Evolutionary conservation across 2,888 invertebrate species (phyloP).

Genomic region (Spisula solida): DNA sequence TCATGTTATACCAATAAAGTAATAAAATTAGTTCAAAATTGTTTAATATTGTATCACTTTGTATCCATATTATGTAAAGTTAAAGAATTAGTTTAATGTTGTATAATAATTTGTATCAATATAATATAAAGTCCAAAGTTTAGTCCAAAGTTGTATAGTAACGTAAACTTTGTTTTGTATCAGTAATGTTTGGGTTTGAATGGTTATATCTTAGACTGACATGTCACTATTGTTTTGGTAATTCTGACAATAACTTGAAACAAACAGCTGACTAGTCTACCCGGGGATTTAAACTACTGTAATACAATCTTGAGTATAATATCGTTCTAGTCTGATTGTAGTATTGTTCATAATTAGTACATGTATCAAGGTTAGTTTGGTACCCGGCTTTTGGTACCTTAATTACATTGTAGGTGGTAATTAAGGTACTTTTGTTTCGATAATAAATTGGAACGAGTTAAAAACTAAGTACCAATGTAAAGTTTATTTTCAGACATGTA

Average conservation of each 20-base stretch:
- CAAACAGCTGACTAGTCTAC: not conserved
- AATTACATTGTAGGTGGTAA: too few relatives aligned
- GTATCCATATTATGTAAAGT: too few relatives aligned
- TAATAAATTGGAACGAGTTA: too few relatives aligned
- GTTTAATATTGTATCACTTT: not conserved
- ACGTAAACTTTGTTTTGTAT: not conserved
- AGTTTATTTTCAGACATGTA: too few relatives aligned
- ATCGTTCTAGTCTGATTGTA: conserved; percentile 7
- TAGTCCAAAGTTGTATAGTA: not conserved
- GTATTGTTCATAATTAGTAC: not conserved
- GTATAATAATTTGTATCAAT: not conserved
- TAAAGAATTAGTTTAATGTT: too few relatives aligned
- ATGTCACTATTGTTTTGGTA: not conserved
- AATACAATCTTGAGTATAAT: not conserved
- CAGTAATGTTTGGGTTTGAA: not conserved
- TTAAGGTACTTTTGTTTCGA: too few relatives aligned
- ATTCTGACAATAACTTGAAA: not conserved
- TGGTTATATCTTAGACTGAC: too few relatives aligned
- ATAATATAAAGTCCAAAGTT: not conserved
- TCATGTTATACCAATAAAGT: not conserved
- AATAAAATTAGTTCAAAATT: not conserved
- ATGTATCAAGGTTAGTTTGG: not conserved
- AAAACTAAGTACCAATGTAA: too few relatives aligned
- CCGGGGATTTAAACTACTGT: not conserved
- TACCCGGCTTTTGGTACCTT: not conserved